These are phyloP conservation scores for Drosophila neocordata DNA, from an alignment of 1,140 invertebrate species.

Conservation along the genomic window DNA sequence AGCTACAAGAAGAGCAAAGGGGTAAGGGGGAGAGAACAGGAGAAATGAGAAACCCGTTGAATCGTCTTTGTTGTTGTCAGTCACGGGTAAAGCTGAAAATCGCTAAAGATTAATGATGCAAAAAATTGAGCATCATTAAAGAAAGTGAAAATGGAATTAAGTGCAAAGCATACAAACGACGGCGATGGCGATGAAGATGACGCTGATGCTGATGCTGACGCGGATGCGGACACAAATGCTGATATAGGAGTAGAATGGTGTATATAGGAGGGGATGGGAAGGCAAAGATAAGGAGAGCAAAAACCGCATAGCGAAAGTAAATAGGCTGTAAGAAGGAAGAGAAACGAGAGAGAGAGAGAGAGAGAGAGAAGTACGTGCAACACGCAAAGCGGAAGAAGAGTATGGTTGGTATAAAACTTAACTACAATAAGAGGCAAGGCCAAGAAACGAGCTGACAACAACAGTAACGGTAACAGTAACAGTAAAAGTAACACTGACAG, in stretches of 20 bases:
- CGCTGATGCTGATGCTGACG: neutral
- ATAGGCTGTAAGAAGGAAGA: neutral
- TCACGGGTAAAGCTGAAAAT: conserved; percentile 73
- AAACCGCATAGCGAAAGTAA: conserved; percentile 9
- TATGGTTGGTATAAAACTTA: conserved; percentile 73
- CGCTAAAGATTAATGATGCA: conserved; percentile 79
- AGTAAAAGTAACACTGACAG: conserved; percentile 20
- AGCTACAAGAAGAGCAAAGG: neutral
- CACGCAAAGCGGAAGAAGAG: conserved; percentile 62
- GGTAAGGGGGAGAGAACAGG: neutral
- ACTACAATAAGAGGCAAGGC: conserved; percentile 65
- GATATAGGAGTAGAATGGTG: conserved; percentile 1
- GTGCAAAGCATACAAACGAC: conserved; percentile 42
- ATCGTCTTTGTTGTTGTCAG: conserved; percentile 36
- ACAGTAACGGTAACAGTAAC: conserved; percentile 24
- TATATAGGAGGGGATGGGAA: neutral
- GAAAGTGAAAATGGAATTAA: conserved; percentile 80
- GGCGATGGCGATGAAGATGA: neutral
- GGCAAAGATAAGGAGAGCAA: conserved; percentile 3
- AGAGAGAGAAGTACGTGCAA: conserved; percentile 43
- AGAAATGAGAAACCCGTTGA: conserved; percentile 40
- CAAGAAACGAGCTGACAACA: conserved; percentile 64
- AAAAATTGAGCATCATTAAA: conserved; percentile 78
- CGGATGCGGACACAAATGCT: neutral
- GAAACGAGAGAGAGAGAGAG: neutral